Base-by-base conservation (phyloP, 2,797 vertebrate species). In the Enteromius radiatus region DNA sequence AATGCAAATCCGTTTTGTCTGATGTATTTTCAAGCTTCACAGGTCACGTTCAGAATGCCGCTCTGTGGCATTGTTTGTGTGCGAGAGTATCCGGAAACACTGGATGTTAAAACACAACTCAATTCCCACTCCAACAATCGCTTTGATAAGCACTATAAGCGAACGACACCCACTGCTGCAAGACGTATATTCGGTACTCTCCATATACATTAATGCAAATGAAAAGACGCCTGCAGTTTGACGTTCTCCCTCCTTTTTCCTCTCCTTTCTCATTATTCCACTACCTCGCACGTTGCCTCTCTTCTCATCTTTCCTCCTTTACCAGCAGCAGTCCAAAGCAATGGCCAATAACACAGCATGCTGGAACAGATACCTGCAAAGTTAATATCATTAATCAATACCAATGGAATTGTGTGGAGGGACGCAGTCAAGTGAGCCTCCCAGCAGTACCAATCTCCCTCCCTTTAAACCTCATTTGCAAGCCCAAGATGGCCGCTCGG, bases 301-400 rank as follows among this genome's bases (percentile, higher is more conserved):
- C 84, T 63, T 82, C 86, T 86, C 83, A 83, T 88, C 89, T 91
- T 87, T 84, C 84, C 47, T 84, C 54, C 85, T 78, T 86, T 82
- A 89, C 87, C 90, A 89, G 93, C 88, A 86, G 92, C 85, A 79
- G 88, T 87, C 88, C 90, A 89, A 85, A 90, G 92, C 90, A 89
- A 95, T 94, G 93, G 94, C 94, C 93, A 94, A 94, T 94, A 95
- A 94, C 93, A 86, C 95, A 95, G 94, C 94, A 92, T 9, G 93
- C 90, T 86, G 83, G 91, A 94, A 94, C 92, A 90, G 88, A 94
- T 96, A 97, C 96, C 96, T 95, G 96, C 97, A 96, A 98, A 97
- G 97, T 97, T 97, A 97, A 98, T 98, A 98, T 97, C 97, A 98
- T 98, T 98, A 98, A 99, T 99, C 97, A 98, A 98, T 98, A 96